Conservation (phyloP, 1,140 invertebrate genomes). For the Planococcus citri region DNA sequence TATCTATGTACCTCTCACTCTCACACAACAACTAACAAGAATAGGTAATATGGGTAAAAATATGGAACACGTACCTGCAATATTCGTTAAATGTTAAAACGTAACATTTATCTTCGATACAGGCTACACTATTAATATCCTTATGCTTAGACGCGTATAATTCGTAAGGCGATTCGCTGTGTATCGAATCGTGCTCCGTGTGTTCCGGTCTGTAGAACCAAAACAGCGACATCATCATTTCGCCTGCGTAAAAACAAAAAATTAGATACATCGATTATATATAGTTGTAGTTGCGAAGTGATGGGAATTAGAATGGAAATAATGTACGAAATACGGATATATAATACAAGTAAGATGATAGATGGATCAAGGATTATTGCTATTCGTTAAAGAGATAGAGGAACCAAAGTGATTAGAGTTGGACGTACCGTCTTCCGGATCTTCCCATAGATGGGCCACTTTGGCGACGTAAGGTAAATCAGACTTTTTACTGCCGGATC, state of each 20-base stretch:
- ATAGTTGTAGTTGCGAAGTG: too few species aligned
- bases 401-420: neutral
- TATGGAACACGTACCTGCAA: slow-evolving; percentile 81
- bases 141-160: slow-evolving; percentile 89
- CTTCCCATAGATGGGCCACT: slow-evolving; percentile 86
- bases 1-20: too few species aligned
- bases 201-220: slow-evolving; percentile 98
- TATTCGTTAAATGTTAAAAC: slow-evolving; percentile 95
- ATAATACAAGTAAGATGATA: too few species aligned
- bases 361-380: too few species aligned
- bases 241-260: slow-evolving; percentile 47
- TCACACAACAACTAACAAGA: too few species aligned
- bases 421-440: slow-evolving; percentile 74
- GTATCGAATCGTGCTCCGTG: slow-evolving; percentile 70
- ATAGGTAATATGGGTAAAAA: too few species aligned
- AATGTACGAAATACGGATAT: too few species aligned
- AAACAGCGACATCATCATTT: slow-evolving; percentile 92
- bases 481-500: slow-evolving; percentile 65
- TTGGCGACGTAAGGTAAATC: slow-evolving; percentile 90
- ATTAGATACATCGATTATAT: neutral
- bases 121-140: slow-evolving; percentile 89
- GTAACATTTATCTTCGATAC: slow-evolving; percentile 96
- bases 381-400: too few species aligned
- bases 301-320: too few species aligned
- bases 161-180: slow-evolving; percentile 71